phyloP scores from a whole-genome alignment of 1,140 invertebrate genomes.

The Holotrichia oblita region DNA sequence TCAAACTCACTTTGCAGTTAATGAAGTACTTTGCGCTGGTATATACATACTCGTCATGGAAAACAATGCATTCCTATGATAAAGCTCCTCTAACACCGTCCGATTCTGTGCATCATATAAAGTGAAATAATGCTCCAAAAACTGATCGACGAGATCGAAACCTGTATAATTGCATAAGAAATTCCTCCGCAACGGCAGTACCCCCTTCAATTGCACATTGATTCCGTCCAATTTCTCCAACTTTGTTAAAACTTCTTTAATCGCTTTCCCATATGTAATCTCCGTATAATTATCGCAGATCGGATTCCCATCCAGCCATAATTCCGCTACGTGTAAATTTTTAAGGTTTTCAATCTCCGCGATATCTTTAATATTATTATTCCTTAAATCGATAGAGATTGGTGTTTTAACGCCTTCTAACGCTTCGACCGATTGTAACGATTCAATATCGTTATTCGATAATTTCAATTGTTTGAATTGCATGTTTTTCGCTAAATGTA shows the following conservation, averaged over 20 bases:
- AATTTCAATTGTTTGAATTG: conserved; percentile 60
- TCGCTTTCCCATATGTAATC: conserved; percentile 74
- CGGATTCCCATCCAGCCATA: conserved; percentile 82
- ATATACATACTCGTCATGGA: conserved; percentile 70
- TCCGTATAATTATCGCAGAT: conserved; percentile 79
- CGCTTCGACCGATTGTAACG: conserved; percentile 59
- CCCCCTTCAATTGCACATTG: conserved; percentile 61
- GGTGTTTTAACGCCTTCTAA: conserved; percentile 55
- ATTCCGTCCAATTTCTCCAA: conserved; percentile 70
- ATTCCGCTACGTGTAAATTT: conserved; percentile 74
- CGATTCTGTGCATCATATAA: conserved; percentile 85
- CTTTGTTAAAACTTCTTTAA: conserved; percentile 51
- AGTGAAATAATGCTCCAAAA: conserved; percentile 83
- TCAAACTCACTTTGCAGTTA: conserved; percentile 49
- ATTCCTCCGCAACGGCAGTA: conserved; percentile 72
- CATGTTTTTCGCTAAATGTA: conserved; percentile 61
- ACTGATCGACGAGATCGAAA: conserved; percentile 74
- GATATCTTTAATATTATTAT: conserved; percentile 71
- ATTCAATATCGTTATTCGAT: conserved; percentile 61
- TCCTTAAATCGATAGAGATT: conserved; percentile 62
- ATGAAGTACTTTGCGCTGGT: conserved; percentile 57
- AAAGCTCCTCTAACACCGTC: conserved; percentile 79
- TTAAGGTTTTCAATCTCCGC: conserved; percentile 74
- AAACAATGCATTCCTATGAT: conserved; percentile 83
- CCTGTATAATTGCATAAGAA: conserved; percentile 72